These are phyloP conservation scores for Orcinus orca DNA, from an alignment of 2,113 vertebrate species.

Conservation along the genomic window DNA sequence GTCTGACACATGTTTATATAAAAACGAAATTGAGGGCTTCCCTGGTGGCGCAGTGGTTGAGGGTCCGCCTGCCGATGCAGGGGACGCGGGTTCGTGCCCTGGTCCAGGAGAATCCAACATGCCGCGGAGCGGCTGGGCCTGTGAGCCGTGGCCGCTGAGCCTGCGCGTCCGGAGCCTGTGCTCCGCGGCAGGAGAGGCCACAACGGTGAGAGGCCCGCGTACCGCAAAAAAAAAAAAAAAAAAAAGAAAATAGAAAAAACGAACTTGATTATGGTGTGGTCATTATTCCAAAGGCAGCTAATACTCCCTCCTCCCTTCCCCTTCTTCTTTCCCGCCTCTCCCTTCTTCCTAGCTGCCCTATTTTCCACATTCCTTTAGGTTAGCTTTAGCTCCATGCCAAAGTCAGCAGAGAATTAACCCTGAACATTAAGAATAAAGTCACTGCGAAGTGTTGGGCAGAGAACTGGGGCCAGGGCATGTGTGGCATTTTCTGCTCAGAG, in stretches of 20 bases:
- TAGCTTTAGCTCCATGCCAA: neutral
- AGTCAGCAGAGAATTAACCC: neutral
- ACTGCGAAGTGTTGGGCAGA: neutral
- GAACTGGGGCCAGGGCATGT: neutral
- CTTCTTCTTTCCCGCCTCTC: rapidly evolving
- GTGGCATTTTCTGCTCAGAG: neutral
- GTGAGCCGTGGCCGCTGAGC: no score
- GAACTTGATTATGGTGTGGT: neutral
- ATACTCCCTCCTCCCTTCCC: no score
- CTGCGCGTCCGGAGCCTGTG: no score
- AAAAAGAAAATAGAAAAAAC: neutral
- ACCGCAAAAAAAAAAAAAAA: no score
- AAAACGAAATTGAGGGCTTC: neutral
- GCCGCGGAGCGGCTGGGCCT: no score
- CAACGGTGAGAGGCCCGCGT: no score
- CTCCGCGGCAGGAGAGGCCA: no score
- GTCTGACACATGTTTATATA: neutral
- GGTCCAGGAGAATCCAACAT: no score
- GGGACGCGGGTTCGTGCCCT: no score
- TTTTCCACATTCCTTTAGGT: neutral
- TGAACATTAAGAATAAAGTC: neutral
- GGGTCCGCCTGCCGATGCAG: no score
- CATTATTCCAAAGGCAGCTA: neutral
- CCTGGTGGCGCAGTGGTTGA: no score
- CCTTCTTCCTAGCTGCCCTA: neutral